Evolutionary conservation across 1,140 invertebrate genomes (phyloP), one percentile per base, ranked within the genome.

Genomic region (Polypedilum vanderplanki): DNA sequence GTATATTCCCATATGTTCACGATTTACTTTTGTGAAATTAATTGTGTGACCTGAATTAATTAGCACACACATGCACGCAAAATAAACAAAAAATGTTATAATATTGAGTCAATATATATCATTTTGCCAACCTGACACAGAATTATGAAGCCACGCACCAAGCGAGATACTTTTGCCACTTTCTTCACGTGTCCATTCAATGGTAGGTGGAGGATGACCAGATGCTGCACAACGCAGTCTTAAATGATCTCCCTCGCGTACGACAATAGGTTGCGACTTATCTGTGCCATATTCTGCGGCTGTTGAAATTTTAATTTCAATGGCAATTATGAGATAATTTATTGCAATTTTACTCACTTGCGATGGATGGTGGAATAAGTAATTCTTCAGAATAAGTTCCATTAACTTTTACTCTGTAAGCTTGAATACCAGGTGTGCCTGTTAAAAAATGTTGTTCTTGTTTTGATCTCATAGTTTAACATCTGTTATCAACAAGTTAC

Each of bases 1-100:
- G 80, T 96, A 96, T 33, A 87, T 88, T 73, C 94, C 94, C 86
- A 94, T 95, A 80, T 97, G 93, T 78, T 90, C 89, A 74, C 95
- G 86, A 24, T 89, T 94, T 7, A 96, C 90, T 78, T 88, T 87
- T 1, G 90, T 92, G 75, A 97, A 89, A 81, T 93, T 94, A 41
- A 97, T 84, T 4, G 88, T 86, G 64, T 88, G 85, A 9, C 91
- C 91, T 76, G 24, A 87, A 87, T 1, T 93, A 86, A 40, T 90
- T 88, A 8, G 87, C 88, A 77, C 89, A 92, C 41, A 83, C 40
- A 57, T 90, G 80, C n/a, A n/a, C n/a, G 65, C 24, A 33, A 80
- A 80, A 73, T 73, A 73, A 75, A 75, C 15, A 75, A 46, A 73
- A 75, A 22, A 33, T 40, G 24, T 22, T 4, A 57, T 3, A 57